Evolutionary conservation across 2,113 vertebrate species (phyloP).

Genomic region (Marmota monax): DNA sequence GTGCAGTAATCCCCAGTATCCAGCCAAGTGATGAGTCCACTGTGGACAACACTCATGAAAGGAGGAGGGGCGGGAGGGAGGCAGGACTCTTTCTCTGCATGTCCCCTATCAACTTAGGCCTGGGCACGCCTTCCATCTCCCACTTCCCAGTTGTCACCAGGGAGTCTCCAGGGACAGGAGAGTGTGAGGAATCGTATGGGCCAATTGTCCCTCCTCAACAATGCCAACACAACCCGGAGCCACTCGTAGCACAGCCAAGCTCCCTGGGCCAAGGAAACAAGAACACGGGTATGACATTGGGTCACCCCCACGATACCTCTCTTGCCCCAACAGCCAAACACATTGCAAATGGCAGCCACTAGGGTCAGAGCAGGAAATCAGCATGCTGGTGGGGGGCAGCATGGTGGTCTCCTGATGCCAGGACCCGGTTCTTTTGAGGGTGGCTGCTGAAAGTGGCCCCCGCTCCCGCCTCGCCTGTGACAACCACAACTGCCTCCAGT

Average conservation of each 20-base stretch:
- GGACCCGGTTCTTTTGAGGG: fast-evolving
- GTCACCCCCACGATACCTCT: background rate
- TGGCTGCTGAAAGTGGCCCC: fast-evolving
- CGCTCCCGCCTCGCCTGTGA: too few species aligned
- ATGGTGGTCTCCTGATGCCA: background rate
- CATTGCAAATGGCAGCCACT: background rate
- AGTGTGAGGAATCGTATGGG: background rate
- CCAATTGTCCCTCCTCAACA: background rate
- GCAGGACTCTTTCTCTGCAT: too few species aligned
- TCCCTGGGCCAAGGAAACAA: background rate
- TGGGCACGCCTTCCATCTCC: fast-evolving
- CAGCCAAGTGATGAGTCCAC: background rate
- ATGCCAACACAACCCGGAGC: background rate
- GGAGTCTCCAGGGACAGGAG: background rate
- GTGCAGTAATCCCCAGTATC: background rate
- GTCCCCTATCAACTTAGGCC: fast-evolving
- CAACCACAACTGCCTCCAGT: fast-evolving
- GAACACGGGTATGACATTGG: background rate
- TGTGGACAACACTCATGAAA: background rate
- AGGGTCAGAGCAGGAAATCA: background rate
- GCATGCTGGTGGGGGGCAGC: fast-evolving
- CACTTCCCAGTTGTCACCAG: background rate
- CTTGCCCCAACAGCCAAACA: background rate
- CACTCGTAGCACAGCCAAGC: background rate
- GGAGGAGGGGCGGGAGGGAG: background rate